These are phyloP conservation scores for Drosophila chauvacae DNA, from an alignment of 1,140 invertebrate species.

Conservation along the genomic window DNA sequence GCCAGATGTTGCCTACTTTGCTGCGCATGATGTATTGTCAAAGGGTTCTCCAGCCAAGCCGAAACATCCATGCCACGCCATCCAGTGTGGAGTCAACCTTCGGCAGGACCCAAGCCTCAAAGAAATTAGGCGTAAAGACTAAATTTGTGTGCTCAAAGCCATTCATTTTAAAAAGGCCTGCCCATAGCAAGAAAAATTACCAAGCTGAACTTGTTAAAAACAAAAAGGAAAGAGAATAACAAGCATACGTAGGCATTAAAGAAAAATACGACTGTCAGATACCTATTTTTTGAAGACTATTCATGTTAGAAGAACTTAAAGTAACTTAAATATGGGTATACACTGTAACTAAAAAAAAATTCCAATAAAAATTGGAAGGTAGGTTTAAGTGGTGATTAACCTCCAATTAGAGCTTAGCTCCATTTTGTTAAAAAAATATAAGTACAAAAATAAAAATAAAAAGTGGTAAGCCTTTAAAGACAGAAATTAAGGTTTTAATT, in stretches of 20 bases:
- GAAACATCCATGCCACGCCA: conserved; percentile 5
- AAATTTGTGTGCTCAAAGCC: conserved; percentile 71
- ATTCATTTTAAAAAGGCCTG: conserved; percentile 75
- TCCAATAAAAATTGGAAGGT: background rate
- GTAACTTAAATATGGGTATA: background rate
- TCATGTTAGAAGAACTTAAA: too few species aligned
- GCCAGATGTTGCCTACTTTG: conserved; percentile 75
- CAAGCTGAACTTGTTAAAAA: conserved; percentile 44
- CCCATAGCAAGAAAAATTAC: conserved; percentile 71
- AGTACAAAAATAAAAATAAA: too few species aligned
- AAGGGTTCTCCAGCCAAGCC: conserved; percentile 20
- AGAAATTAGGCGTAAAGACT: conserved; percentile 83
- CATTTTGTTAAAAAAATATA: too few species aligned
- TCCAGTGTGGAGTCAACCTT: background rate
- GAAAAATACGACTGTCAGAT: background rate
- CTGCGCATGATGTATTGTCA: conserved; percentile 78
- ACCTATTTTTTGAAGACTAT: background rate
- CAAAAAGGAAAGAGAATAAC: conserved; percentile 21
- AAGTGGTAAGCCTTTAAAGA: background rate
- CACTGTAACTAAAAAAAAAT: too few species aligned
- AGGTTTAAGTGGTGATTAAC: too few species aligned
- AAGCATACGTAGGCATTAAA: background rate
- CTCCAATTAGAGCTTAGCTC: too few species aligned
- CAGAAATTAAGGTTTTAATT: background rate
- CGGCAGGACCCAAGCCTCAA: conserved; percentile 8